These are phyloP conservation scores for Labrus mixtus DNA, from an alignment of 2,113 vertebrate species.

Conservation along the genomic window DNA sequence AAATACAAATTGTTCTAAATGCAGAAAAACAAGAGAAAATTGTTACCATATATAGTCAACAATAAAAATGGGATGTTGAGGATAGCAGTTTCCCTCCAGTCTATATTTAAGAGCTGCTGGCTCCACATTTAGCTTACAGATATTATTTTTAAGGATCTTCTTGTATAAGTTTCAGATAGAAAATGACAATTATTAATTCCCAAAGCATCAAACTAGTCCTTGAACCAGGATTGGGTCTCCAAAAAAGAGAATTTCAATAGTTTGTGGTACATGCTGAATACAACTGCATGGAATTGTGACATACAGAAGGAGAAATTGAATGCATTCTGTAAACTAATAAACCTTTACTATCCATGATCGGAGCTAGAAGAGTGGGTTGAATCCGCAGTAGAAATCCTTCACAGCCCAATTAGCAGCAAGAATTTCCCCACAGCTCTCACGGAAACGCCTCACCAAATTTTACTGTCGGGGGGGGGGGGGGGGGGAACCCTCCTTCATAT, in stretches of 20 bases:
- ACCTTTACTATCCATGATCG: slow-evolving; percentile 18
- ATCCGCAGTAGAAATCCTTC: slow-evolving; percentile 58
- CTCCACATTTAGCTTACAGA: no score
- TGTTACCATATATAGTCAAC: no score
- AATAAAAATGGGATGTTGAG: no score
- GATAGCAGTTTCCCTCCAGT: no score
- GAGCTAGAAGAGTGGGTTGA: slow-evolving; percentile 50
- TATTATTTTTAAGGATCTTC: no score
- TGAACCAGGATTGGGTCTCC: no score
- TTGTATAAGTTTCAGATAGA: no score
- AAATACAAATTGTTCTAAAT: no score
- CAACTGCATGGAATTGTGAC: not conserved
- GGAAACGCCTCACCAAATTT: slow-evolving; percentile 39
- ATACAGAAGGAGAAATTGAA: not conserved
- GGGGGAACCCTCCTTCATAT: slow-evolving; percentile 28
- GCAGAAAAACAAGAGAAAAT: no score
- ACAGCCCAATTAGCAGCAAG: slow-evolving; percentile 70
- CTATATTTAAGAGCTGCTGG: no score
- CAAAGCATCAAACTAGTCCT: no score
- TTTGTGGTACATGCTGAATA: not conserved
- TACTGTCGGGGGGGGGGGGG: slow-evolving; percentile 13
- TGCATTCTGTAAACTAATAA: slow-evolving; percentile 16
- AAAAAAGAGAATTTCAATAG: not conserved
- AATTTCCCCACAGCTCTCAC: slow-evolving; percentile 49
- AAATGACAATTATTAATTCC: no score